These are phyloP conservation scores for Pogonomyrmex californicus DNA, from an alignment of 1,140 invertebrate species.

Conservation along the genomic window DNA sequence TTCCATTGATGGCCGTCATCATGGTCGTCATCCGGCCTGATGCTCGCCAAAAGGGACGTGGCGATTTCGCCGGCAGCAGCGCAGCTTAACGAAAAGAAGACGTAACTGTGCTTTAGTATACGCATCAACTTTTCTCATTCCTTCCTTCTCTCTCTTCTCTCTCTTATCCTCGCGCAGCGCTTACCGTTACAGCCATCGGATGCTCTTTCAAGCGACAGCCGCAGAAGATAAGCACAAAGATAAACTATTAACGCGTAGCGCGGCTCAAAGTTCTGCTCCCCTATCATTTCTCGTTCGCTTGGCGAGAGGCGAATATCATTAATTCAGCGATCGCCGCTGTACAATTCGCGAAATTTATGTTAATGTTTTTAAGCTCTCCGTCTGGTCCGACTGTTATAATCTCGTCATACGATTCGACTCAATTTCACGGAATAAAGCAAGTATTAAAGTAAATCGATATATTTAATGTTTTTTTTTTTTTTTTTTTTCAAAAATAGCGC, in stretches of 20 bases:
- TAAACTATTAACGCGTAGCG: conserved; percentile 40
- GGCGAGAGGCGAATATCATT: neutral
- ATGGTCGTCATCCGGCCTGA: neutral
- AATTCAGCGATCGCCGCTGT: conserved; percentile 21
- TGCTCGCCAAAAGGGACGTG: neutral
- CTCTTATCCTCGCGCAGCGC: conserved; percentile 14
- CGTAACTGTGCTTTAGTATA: conserved; percentile 46
- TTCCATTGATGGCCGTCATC: neutral
- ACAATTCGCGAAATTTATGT: conserved; percentile 11
- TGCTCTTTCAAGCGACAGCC: conserved; percentile 41
- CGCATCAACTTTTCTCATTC: conserved; percentile 40
- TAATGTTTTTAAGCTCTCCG: neutral
- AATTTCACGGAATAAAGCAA: neutral
- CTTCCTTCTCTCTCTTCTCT: conserved; percentile 11
- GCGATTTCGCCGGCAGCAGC: neutral
- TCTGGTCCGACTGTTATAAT: neutral
- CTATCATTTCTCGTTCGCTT: neutral
- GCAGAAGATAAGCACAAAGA: conserved; percentile 44
- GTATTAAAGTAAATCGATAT: neutral
- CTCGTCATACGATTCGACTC: neutral
- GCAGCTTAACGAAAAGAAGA: conserved; percentile 34
- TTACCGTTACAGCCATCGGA: conserved; percentile 34
- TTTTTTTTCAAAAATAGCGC: neutral
- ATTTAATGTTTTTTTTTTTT: neutral
- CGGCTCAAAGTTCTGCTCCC: conserved; percentile 24